Conservation (phyloP, 2,797 vertebrate species). For the Ceryle rudis region DNA sequence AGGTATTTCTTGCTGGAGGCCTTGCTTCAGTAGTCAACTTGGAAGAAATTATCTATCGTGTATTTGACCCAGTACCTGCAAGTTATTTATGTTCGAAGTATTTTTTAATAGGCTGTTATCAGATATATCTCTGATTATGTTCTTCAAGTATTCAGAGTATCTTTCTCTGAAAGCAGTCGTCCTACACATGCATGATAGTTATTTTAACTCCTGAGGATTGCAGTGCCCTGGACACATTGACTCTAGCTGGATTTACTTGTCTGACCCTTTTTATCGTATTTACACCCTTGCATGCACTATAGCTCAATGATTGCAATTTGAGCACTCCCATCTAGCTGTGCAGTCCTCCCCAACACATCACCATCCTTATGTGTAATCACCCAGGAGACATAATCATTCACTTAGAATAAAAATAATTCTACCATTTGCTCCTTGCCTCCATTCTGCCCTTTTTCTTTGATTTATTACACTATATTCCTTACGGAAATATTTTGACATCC, state of each 20-base stretch:
- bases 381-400: conserved; percentile 60
- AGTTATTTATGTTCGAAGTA: conserved; percentile 83
- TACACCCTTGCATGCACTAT: background rate
- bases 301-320: conserved; percentile 7
- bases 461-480: conserved; percentile 61
- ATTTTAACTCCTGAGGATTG: background rate
- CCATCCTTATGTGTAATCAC: conserved; percentile 32
- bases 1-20: conserved; percentile 80
- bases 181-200: background rate
- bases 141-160: background rate
- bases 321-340: conserved; percentile 19
- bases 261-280: background rate
- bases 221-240: accelerated
- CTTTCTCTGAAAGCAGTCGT: background rate
- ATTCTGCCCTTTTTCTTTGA: conserved; percentile 64
- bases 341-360: conserved; percentile 14
- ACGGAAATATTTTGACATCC: conserved; percentile 69
- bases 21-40: conserved; percentile 85
- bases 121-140: background rate
- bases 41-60: conserved; percentile 82
- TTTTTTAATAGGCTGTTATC: background rate
- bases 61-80: conserved; percentile 82
- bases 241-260: background rate
- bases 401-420: conserved; percentile 69
- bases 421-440: conserved; percentile 9